phyloP scores from a whole-genome alignment of 2,888 invertebrate species.

The Coelinius sp. region DNA sequence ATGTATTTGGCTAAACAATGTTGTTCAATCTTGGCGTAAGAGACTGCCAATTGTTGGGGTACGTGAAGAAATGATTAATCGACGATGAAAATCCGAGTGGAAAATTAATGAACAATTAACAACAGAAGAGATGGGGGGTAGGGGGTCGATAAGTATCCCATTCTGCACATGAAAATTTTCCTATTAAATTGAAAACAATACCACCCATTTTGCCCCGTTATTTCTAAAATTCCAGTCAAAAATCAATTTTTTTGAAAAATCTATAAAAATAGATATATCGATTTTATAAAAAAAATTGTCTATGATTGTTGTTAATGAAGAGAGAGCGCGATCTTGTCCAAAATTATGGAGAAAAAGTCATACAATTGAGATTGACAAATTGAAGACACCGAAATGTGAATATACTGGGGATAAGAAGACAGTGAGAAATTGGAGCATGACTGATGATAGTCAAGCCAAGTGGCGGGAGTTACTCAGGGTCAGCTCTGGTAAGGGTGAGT shows the following conservation, averaged over 20 bases:
- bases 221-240: not conserved
- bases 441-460: conserved; percentile 56
- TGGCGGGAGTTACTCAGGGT: conserved; percentile 64
- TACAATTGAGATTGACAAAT: conserved; percentile 33
- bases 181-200: not conserved
- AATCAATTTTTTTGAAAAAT: not conserved
- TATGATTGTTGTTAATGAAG: conserved; percentile 27
- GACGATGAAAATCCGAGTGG: not conserved
- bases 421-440: conserved; percentile 45
- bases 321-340: conserved; percentile 34
- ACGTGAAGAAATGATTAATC: not conserved
- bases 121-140: not conserved
- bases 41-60: not conserved
- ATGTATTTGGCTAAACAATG: not conserved
- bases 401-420: conserved; percentile 10
- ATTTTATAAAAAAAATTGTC: not conserved
- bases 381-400: conserved; percentile 2
- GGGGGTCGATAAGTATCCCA: not conserved
- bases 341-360: conserved; percentile 30
- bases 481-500: conserved; percentile 68
- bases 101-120: not conserved
- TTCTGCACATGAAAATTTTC: not conserved
- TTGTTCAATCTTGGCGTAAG: not conserved
- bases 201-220: not conserved
- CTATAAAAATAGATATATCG: not conserved